A percentile compares a stretch with the other conserved stretches of the same genome.
Evolutionary conservation across 2,113 vertebrate genomes (phyloP).

Genomic region (Tragelaphus scriptus): DNA sequence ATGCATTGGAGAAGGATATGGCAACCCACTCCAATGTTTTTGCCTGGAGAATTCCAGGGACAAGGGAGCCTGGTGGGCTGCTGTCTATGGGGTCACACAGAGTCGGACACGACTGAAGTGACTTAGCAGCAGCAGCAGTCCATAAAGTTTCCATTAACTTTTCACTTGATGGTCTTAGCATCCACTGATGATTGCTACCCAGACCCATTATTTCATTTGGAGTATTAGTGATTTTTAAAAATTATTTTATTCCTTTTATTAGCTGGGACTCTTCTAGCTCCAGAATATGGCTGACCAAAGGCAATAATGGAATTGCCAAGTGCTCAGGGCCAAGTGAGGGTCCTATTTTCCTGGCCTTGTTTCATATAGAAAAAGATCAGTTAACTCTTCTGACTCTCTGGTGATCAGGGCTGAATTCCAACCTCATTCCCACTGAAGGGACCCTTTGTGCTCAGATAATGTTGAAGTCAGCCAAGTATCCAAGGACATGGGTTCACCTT

Average conservation of each 20-base stretch:
- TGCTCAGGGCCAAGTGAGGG: background rate
- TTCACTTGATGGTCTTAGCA: background rate
- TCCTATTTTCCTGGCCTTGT: background rate
- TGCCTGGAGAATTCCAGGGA: too few relatives aligned
- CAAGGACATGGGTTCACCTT: background rate
- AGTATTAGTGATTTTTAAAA: background rate
- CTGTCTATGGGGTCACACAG: too few relatives aligned
- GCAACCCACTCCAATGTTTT: too few relatives aligned
- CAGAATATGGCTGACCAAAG: background rate
- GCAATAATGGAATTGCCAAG: background rate
- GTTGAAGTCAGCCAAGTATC: background rate
- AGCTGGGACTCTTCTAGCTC: background rate
- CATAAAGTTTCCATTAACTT: background rate
- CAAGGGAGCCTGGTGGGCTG: too few relatives aligned
- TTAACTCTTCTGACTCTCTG: background rate
- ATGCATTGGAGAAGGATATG: too few relatives aligned
- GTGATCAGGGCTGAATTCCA: background rate
- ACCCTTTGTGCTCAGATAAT: background rate
- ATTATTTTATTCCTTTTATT: background rate
- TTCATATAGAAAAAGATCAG: background rate
- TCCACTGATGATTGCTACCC: background rate
- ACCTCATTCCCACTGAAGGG: background rate
- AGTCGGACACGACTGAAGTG: too few relatives aligned
- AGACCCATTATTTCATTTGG: background rate
- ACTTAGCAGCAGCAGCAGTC: too few relatives aligned